Base-by-base conservation (phyloP, 1,140 invertebrate genomes). In the Mactra quadrangularis region DNA sequence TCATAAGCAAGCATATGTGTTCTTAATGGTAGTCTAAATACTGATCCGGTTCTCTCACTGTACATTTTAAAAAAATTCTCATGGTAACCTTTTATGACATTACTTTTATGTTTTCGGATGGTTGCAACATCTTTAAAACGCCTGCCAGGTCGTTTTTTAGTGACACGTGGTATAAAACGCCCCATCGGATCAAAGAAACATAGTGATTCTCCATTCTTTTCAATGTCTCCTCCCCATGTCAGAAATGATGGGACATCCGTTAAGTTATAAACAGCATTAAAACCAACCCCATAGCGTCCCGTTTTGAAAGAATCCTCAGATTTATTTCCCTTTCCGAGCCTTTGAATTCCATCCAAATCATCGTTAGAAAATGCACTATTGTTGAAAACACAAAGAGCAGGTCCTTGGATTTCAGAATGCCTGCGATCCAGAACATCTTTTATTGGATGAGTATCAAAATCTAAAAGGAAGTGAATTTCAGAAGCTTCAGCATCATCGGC, bases 211-310 rank as follows among this genome's bases (percentile, higher is more conserved):
- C n/a, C n/a, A n/a, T 68, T 72, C 3, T 38, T 52, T 41, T 82
- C 68, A 78, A 82, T 84, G 38, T 84, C 75, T n/a, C 64, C 64
- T 47, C 84, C 86, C 66, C 79, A 83, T 25, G 89, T 90, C 27
- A 90, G 75, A 68, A 92, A 92, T 2, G 90, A 90, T 3, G 92
- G 92, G 15, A 83, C 87, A 72, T 92, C 91, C 6, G 92, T 92
- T n/a, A 92, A 68, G 84, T 92, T 90, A 70, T 91, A 92, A 19
- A 92, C 92, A 72, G 88, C 90, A 87, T 92, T 92, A 74, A 92
- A 92, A 6, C 92, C 92, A 57, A 92, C 87, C 29, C 91, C 91
- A 88, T 87, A 92, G 38, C 90, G 88, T 17, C 91, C 91, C 6
- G 88, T 91, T 84, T 91, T 89, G 13, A 85, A 72, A 29, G 86